Conservation (phyloP, 1,140 invertebrate genomes). For the Physella acuta region DNA sequence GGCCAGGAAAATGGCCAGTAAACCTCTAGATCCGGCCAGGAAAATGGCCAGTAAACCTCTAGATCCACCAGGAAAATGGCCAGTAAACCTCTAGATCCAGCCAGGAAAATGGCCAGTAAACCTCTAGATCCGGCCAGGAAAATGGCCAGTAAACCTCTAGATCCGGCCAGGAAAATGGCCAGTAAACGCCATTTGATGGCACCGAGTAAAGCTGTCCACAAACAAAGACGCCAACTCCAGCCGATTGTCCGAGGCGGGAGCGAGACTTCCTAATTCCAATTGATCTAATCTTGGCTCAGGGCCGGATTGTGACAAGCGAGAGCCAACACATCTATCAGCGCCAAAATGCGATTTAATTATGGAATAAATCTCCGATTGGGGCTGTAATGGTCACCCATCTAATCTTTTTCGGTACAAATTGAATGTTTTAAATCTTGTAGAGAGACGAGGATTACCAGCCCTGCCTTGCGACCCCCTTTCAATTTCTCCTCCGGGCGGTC, state of each 20-base stretch:
- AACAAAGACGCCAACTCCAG: conserved; percentile 17
- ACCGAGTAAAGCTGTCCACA: conserved; percentile 14
- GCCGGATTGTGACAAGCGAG: conserved; percentile 29
- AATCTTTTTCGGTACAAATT: conserved; percentile 43
- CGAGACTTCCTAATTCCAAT: conserved; percentile 34
- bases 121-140: too few species aligned
- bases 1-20: too few species aligned
- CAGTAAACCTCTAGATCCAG: too few species aligned
- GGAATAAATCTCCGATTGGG: conserved; percentile 45
- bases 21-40: too few species aligned
- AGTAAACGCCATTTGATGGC: conserved; percentile 24
- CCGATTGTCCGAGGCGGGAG: conserved; percentile 19
- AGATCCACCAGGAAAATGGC: too few species aligned
- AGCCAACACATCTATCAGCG: conserved; percentile 40
- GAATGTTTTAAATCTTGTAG: conserved; percentile 46
- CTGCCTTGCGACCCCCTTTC: conserved; percentile 32
- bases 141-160: too few species aligned
- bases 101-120: too few species aligned
- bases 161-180: too few species aligned
- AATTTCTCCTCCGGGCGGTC: conserved; percentile 29
- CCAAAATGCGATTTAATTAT: conserved; percentile 43
- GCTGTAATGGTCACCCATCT: conserved; percentile 42
- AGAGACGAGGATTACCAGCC: conserved; percentile 29
- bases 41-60: too few species aligned
- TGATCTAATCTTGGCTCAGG: conserved; percentile 41